A percentile compares a stretch with the other conserved stretches of the same genome.
phyloP scores from a whole-genome alignment of 2,797 vertebrate species.

The Bovichtus diacanthus region DNA sequence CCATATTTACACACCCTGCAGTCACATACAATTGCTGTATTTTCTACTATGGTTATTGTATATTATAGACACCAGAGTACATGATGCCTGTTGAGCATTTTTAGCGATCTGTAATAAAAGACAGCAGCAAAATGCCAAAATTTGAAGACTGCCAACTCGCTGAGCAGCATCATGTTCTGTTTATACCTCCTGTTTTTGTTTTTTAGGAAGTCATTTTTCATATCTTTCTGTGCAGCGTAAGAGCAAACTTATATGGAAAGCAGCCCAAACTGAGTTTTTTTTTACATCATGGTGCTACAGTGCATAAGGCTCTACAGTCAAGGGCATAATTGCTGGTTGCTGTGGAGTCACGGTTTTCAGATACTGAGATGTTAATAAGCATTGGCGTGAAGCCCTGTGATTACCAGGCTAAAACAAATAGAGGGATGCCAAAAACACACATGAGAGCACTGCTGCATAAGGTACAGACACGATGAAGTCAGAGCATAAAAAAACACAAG shows the following conservation, averaged over 20 bases:
- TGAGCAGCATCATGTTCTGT: slow-evolving; percentile 17
- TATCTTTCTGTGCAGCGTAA: slow-evolving; percentile 24
- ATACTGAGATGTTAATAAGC: slow-evolving; percentile 43
- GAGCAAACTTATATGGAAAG: slow-evolving; percentile 23
- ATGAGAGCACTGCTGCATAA: not conserved
- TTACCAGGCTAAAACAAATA: slow-evolving; percentile 33
- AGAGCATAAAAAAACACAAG: not conserved
- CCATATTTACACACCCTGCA: slow-evolving; percentile 23
- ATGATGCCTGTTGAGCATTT: slow-evolving; percentile 15
- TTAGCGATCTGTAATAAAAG: slow-evolving; percentile 15
- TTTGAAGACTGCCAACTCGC: slow-evolving; percentile 26
- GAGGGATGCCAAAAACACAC: not conserved
- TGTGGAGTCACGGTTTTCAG: slow-evolving; percentile 41
- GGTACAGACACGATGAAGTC: not conserved
- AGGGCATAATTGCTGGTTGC: slow-evolving; percentile 52
- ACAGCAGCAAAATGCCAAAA: slow-evolving; percentile 19
- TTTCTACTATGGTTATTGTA: slow-evolving; percentile 14
- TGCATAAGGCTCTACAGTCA: slow-evolving; percentile 36
- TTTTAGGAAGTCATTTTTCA: slow-evolving; percentile 14
- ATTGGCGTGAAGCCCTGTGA: slow-evolving; percentile 32
- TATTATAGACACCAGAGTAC: slow-evolving; percentile 15
- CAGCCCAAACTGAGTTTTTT: slow-evolving; percentile 36
- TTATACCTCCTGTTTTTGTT: slow-evolving; percentile 10
- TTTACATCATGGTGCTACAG: slow-evolving; percentile 27
- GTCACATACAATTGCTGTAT: not conserved